Conservation (phyloP, 2,797 vertebrate species). For the Sebastes taczanowskii region DNA sequence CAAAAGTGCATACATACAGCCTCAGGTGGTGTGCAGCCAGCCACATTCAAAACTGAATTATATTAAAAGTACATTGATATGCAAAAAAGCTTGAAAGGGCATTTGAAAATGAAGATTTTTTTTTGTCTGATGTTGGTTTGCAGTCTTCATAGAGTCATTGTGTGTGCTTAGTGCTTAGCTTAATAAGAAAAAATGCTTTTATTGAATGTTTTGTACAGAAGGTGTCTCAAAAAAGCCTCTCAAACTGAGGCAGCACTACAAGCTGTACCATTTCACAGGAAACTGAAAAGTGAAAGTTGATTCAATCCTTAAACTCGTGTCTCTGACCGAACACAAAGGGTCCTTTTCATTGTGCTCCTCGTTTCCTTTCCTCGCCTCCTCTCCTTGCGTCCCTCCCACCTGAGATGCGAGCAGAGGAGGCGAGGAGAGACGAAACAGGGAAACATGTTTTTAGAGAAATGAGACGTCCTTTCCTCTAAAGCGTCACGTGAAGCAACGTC, state of each 20-base stretch:
- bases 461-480: no score
- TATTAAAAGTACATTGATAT: conserved; percentile 46
- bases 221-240: background rate
- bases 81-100: conserved; percentile 50
- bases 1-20: conserved; percentile 48
- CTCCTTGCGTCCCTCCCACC: no score
- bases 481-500: no score
- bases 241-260: background rate
- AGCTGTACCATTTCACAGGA: background rate
- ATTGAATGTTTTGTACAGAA: background rate
- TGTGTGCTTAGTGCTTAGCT: background rate
- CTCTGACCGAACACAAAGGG: background rate
- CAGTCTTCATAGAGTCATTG: background rate
- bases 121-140: conserved; percentile 16
- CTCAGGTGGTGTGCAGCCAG: conserved; percentile 47
- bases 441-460: no score
- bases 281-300: background rate
- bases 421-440: no score
- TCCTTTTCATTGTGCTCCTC: no score
- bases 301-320: background rate
- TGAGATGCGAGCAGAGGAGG: no score
- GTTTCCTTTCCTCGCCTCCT: no score
- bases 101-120: conserved; percentile 16
- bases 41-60: conserved; percentile 25
- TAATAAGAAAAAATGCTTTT: background rate